phyloP scores from a whole-genome alignment of 1,140 invertebrate species.

The Cyclina sinensis region DNA sequence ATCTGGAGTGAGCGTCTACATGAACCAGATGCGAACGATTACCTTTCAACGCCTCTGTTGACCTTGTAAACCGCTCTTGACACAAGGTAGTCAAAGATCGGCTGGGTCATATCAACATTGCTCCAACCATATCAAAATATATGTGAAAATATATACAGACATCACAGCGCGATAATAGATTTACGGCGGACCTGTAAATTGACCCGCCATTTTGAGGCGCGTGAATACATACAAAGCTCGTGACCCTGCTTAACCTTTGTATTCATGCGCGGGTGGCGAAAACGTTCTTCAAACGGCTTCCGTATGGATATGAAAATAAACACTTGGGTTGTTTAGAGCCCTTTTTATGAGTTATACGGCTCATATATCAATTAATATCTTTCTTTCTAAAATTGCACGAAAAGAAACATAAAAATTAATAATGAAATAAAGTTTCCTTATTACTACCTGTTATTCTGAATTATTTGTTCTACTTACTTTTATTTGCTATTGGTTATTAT shows the following conservation, averaged over 20 bases:
- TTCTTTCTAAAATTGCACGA: no score
- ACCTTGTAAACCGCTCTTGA: slow-evolving; percentile 56
- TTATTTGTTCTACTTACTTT: no score
- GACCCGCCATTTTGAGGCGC: slow-evolving; percentile 65
- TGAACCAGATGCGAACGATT: slow-evolving; percentile 15
- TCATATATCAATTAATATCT: no score
- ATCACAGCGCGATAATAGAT: slow-evolving; percentile 53
- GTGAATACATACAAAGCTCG: slow-evolving; percentile 62
- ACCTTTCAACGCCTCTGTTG: slow-evolving; percentile 54
- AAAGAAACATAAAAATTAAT: no score
- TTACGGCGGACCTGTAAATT: slow-evolving; percentile 56
- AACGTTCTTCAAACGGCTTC: background rate
- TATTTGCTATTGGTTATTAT: no score
- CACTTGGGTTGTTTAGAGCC: no score
- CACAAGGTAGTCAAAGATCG: slow-evolving; percentile 35
- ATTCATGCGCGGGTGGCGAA: slow-evolving; percentile 50
- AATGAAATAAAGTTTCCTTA: no score
- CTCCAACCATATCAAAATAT: slow-evolving; percentile 56
- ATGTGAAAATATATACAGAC: slow-evolving; percentile 67
- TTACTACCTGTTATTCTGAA: no score
- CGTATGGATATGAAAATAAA: slow-evolving; percentile 50
- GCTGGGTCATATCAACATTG: slow-evolving; percentile 65
- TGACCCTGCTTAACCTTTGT: slow-evolving; percentile 59
- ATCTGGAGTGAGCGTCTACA: background rate
- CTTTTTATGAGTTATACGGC: no score